Evolutionary conservation across 2,888 invertebrate species (phyloP).

Genomic region (Hirudinaria manillensis): DNA sequence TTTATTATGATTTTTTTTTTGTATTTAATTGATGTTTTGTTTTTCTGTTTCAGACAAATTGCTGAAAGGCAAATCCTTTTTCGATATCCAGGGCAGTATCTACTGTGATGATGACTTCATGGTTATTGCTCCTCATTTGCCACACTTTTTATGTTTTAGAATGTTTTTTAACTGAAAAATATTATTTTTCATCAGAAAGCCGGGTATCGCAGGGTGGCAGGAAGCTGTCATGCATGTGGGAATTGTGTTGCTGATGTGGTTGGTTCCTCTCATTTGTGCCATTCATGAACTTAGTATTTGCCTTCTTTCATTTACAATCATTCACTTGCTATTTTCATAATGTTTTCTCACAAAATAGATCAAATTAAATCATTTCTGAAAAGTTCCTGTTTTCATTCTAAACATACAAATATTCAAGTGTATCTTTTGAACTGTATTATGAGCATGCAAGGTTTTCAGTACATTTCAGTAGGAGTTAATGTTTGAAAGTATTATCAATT

Average conservation of each 20-base stretch:
- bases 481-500: background rate
- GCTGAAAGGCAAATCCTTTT: slow-evolving; percentile 90
- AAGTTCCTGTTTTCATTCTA: no score
- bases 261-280: background rate
- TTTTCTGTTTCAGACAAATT: slow-evolving; percentile 63
- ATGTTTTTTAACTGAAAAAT: background rate
- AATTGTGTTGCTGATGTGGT: background rate
- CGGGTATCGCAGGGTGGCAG: background rate
- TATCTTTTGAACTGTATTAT: no score
- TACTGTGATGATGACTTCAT: slow-evolving; percentile 98
- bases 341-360: no score
- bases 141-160: slow-evolving; percentile 9
- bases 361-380: no score
- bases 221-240: slow-evolving; percentile 10
- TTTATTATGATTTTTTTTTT: no score
- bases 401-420: no score
- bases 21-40: no score
- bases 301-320: no score
- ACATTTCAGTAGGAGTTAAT: no score
- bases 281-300: no score
- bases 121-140: slow-evolving; percentile 56
- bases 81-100: slow-evolving; percentile 92
- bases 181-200: background rate
- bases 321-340: no score
- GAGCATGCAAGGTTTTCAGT: no score